Evolutionary conservation across 2,113 vertebrate genomes (phyloP), one percentile per base, ranked within the genome.

Genomic region (Strix aluco): DNA sequence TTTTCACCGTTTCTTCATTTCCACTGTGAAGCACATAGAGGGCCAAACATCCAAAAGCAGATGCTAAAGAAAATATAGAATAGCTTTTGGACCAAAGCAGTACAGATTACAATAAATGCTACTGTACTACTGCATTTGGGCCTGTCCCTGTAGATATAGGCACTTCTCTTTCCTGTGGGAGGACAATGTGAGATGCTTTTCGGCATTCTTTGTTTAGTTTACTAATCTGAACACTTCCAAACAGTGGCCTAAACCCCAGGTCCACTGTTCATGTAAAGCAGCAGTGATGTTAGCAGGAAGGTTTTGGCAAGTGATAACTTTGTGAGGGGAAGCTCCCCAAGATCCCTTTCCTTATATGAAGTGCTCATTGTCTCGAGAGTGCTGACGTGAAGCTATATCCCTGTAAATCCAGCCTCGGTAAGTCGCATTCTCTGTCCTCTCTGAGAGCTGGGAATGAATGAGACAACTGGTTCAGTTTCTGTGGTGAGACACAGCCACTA

Each of bases 21-120:
- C 73, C 89, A 94, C 73, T 85, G 65, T 65, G 62, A 94, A 92
- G 54, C 8, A 71, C 62, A 79, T 8, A 89, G n/a, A 71, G 74
- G 62, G 52, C 80, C 25, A 46, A 95, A 88, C 57, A 91, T 47
- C 30, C 88, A 77, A 81, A 93, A 88, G 51, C 82, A 92, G 87
- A 93, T 74, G 47, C 65, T 90, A 69, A 81, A 30, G 46, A 85
- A 94, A 95, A 80, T 65, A 34, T 47, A 77, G n/a, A 9, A 26
- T 27, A 65, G 40, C 38, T 55, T 86, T 71, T 89, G 84, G 78
- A 75, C 15, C 23, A 90, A 73, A 91, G 44, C 52, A 79, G 55
- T 34, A 51, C 11, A 47, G 49, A 78, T n/a, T 69, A 22, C 67
- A 72, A 26, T 22, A 82, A 81, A 71, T 63, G 38, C 58, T 87